Percentiles rank a stretch among this genome's conserved stretches.
These are phyloP conservation scores for Cryptocheilus praepositus DNA, from an alignment of 2,888 invertebrate genomes.

Conservation along the genomic window DNA sequence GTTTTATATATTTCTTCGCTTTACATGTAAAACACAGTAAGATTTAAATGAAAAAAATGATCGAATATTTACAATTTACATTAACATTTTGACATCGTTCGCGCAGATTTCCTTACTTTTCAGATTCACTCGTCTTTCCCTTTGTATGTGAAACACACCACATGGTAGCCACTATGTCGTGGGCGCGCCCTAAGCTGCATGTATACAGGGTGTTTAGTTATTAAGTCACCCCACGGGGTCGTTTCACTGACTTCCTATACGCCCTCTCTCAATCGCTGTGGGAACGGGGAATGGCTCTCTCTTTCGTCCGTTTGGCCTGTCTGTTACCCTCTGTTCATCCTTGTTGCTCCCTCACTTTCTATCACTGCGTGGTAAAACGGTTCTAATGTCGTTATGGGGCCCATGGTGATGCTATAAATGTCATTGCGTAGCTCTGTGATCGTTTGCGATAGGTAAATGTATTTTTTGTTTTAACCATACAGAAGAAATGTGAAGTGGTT, in stretches of 20 bases:
- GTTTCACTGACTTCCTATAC: constrained; percentile 56
- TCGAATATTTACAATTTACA: constrained; percentile 43
- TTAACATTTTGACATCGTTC: constrained; percentile 51
- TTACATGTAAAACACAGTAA: too few species aligned
- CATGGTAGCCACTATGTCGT: constrained; percentile 57
- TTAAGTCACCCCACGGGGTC: constrained; percentile 67
- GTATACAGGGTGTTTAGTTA: constrained; percentile 70
- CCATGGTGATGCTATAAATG: constrained; percentile 51
- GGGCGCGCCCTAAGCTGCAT: constrained; percentile 55
- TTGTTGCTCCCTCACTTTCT: constrained; percentile 33
- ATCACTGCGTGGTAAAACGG: constrained; percentile 48
- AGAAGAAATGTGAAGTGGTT: too few species aligned
- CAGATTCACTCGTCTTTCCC: constrained; percentile 9
- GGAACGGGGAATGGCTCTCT: constrained; percentile 51
- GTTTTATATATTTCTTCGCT: too few species aligned
- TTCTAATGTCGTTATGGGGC: constrained; percentile 49
- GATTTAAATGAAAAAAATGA: too few species aligned
- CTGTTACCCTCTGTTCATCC: constrained; percentile 12
- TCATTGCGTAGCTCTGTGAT: constrained; percentile 42
- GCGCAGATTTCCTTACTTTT: constrained; percentile 16
- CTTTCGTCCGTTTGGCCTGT: not conserved
- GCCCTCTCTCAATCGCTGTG: constrained; percentile 56
- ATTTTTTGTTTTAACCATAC: not conserved
- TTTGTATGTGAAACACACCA: constrained; percentile 63
- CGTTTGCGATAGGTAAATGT: constrained; percentile 20